phyloP scores from a whole-genome alignment of 2,113 vertebrate genomes.

The Elephantulus edwardii region DNA sequence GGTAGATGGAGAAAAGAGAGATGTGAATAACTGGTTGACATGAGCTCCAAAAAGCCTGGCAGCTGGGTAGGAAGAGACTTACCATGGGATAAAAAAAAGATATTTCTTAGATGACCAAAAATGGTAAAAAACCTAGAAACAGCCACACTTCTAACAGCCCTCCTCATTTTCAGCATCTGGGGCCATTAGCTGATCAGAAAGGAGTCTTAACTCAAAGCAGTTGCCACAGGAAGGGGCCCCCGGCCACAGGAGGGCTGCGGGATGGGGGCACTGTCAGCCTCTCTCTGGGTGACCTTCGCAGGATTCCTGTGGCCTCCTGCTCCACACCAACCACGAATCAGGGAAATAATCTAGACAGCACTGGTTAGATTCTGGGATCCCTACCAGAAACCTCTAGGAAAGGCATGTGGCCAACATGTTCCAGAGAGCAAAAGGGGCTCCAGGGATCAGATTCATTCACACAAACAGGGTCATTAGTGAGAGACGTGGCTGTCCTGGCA shows the following conservation, averaged over 20 bases:
- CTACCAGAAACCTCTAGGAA: background rate
- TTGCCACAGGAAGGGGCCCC: background rate
- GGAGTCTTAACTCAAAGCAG: background rate
- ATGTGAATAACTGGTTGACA: background rate
- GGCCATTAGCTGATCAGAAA: conserved; percentile 27
- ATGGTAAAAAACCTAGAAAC: conserved; percentile 25
- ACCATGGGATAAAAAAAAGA: background rate
- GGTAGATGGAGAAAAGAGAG: background rate
- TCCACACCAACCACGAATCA: background rate
- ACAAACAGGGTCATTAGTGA: background rate
- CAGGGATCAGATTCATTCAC: background rate
- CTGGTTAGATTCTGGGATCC: background rate
- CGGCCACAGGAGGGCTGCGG: background rate
- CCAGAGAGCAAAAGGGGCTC: background rate
- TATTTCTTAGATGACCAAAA: conserved; percentile 21
- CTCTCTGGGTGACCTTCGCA: background rate
- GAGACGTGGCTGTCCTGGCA: background rate
- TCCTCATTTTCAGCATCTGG: background rate
- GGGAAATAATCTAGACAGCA: background rate
- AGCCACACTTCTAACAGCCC: background rate
- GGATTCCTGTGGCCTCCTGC: too few species aligned
- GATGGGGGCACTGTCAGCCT: background rate
- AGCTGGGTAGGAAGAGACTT: background rate
- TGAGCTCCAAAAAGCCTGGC: background rate
- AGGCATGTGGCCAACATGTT: background rate